Percentiles rank a stretch among this genome's conserved stretches.
Evolutionary conservation across 2,113 vertebrate species (phyloP).

Genomic region (Anoplopoma fimbria): DNA sequence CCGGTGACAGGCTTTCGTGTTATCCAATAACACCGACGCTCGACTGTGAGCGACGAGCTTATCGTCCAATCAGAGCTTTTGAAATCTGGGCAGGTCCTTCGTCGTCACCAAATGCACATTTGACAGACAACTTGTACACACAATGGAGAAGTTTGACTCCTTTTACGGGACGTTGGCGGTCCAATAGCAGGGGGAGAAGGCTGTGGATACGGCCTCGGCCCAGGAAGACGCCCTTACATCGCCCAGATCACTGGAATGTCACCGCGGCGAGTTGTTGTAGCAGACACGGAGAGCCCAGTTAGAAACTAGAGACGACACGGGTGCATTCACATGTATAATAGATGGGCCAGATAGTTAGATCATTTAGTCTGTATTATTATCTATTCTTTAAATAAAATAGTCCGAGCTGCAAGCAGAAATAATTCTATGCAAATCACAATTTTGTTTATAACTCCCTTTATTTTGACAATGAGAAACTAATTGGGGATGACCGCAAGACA

Average conservation of each 20-base stretch:
- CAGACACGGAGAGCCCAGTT: neutral
- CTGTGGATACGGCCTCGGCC: conserved; percentile 29
- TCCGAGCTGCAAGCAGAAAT: neutral
- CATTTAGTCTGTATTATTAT: neutral
- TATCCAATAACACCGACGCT: conserved; percentile 45
- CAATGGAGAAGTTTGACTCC: conserved; percentile 83
- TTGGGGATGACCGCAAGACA: neutral
- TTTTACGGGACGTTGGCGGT: conserved; percentile 77
- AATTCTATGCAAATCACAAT: neutral
- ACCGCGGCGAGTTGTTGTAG: conserved; percentile 10
- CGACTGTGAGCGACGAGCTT: neutral
- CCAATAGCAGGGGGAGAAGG: conserved; percentile 67
- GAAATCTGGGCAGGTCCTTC: conserved; percentile 3
- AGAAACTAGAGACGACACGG: neutral
- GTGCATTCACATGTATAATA: neutral
- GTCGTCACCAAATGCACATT: conserved; percentile 51
- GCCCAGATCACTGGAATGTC: conserved; percentile 52
- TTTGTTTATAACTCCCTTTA: neutral
- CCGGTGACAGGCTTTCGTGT: neutral
- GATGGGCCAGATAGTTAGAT: accelerated
- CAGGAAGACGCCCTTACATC: conserved; percentile 57
- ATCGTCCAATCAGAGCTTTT: conserved; percentile 14
- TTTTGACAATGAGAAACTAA: neutral
- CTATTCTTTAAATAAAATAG: neutral
- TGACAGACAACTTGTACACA: conserved; percentile 73